Base-by-base conservation (phyloP, 2,113 vertebrate genomes). In the Neofelis nebulosa region DNA sequence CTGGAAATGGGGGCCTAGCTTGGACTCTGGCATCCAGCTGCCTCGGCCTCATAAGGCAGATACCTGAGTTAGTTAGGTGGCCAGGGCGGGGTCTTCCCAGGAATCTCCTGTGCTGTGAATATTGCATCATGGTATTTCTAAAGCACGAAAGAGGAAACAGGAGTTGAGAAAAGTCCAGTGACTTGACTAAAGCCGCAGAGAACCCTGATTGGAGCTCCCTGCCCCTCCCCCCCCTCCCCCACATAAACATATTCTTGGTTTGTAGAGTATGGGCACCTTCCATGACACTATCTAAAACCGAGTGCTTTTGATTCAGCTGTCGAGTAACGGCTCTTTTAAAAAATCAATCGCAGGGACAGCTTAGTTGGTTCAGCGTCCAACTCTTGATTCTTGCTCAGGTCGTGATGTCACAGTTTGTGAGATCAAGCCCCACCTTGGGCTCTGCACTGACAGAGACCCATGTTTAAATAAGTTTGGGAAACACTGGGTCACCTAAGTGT, bases 181-280 rank as follows among this genome's bases (percentile, higher is more conserved):
- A 19, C 31, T 38, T 0, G 5, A 50, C 27, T 73, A 65, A 86
- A 82, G 23, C 41, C 66, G 4, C 5, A 19, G 68, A 50, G 74
- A 69, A 65, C 19, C 11, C 10, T 48, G 33, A 27, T 1, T 18
- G 14, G 68, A 50, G 45, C 9, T 11, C 63, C 14, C 48, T 52
- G 73, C 48, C 31, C 7, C 0, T 41, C 48, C 21, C 3, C 0
- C 8, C 16, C 66, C 63, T 1, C 2, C 3, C 73, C 27, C 13
- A 27, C 14, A 36, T 31, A 29, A 81, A 48, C 65, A 76, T 5
- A n/a, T 2, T 6, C 13, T 21, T 6, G 3, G 38, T 21, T 73
- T 66, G 25, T 52, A 57, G 16, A 73, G n/a, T 27, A 31, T 4
- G 1, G 9, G 41, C 2, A 0, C 31, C 57, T 94, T 21, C 23